Conservation (phyloP, 2,888 invertebrate genomes). For the Drosophila nigricruria region DNA sequence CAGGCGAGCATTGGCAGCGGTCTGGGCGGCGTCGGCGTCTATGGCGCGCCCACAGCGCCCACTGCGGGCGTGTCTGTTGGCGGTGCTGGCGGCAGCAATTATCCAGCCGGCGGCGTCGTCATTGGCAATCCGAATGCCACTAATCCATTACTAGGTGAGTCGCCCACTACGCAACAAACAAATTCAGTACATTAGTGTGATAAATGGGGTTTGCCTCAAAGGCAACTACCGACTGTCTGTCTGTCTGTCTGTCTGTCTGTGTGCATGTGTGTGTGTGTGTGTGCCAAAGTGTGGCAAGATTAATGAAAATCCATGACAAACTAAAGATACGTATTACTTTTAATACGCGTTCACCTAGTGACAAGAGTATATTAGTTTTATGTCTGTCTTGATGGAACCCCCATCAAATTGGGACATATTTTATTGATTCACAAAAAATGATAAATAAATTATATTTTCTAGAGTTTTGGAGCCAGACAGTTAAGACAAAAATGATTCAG, state of each 20-base stretch:
- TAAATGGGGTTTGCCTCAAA: constrained; percentile 23
- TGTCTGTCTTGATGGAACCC: too few relatives aligned
- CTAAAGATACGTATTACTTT: constrained; percentile 40
- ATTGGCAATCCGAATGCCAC: constrained; percentile 83
- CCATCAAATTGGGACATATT: too few relatives aligned
- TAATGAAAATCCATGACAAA: constrained; percentile 56
- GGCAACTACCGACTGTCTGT: not conserved
- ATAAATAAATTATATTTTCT: too few relatives aligned
- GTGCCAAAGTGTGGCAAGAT: constrained; percentile 47
- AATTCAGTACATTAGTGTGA: constrained; percentile 31
- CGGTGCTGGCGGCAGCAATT: constrained; percentile 59
- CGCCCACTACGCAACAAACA: constrained; percentile 3
- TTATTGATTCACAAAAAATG: too few relatives aligned
- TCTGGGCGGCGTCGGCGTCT: constrained; percentile 39
- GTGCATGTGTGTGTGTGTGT: not conserved
- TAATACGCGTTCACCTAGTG: not conserved
- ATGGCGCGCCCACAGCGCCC: constrained; percentile 68
- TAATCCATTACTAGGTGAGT: constrained; percentile 83
- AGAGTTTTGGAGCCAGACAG: too few relatives aligned
- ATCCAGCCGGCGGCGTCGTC: constrained; percentile 79
- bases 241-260: constrained; percentile 1
- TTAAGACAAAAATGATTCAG: too few relatives aligned
- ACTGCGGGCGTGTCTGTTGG: constrained; percentile 55
- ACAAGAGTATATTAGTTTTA: not conserved
- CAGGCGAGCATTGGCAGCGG: constrained; percentile 69